A percentile compares a stretch with the other conserved stretches of the same genome.
phyloP scores from a whole-genome alignment of 2,113 vertebrate genomes.

The Clarias magur region DNA sequence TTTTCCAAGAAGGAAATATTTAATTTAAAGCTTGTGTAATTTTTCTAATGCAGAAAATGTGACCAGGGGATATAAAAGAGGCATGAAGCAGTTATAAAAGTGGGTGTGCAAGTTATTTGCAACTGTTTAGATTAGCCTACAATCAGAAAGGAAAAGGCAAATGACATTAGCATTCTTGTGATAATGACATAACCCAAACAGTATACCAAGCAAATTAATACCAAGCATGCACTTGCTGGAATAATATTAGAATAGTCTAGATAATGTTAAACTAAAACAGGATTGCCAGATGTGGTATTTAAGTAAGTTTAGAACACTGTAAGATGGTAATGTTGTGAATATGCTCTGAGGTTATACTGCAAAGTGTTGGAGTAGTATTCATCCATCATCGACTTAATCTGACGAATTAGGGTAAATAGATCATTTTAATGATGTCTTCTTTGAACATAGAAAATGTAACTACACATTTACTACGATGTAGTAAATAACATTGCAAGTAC shows the following conservation, averaged over 20 bases:
- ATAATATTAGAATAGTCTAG: neutral
- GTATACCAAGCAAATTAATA: neutral
- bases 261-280: neutral
- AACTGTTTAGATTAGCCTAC: slow-evolving; percentile 2
- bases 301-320: neutral
- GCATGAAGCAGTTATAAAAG: neutral
- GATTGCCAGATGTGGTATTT: neutral
- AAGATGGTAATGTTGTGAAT: neutral
- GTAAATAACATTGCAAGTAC: no score
- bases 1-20: neutral
- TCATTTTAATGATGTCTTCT: neutral
- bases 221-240: neutral
- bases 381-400: neutral
- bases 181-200: slow-evolving; percentile 17
- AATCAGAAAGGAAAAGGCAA: slow-evolving; percentile 6
- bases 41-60: neutral
- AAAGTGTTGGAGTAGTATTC: neutral
- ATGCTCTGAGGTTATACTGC: neutral
- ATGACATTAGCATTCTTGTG: neutral
- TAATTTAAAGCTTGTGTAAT: neutral
- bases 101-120: neutral
- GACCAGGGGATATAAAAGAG: neutral
- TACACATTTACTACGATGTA: no score
- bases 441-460: no score
- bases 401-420: neutral